A percentile compares a stretch with the other conserved stretches of the same genome.
These are phyloP conservation scores for Eupithecia vulgata DNA, from an alignment of 2,888 invertebrate species.

Conservation along the genomic window DNA sequence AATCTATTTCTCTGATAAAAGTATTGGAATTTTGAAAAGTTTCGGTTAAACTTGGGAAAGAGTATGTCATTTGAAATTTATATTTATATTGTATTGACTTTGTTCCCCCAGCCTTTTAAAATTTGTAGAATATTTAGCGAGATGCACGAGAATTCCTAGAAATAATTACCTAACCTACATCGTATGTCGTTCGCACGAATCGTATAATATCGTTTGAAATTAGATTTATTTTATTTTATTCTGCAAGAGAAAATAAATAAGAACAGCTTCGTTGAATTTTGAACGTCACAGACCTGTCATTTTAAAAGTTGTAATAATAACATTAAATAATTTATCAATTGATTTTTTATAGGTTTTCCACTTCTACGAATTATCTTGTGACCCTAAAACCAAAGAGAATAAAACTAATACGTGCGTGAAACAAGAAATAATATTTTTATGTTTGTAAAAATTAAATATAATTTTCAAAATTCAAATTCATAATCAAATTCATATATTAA, in stretches of 20 bases:
- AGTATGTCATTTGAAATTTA: background rate
- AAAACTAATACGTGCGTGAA: too few relatives aligned
- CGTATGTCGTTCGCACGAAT: background rate
- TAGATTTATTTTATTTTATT: background rate
- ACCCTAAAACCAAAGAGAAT: too few relatives aligned
- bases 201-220: background rate
- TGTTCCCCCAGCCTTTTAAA: too few relatives aligned
- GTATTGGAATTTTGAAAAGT: slow-evolving; percentile 25
- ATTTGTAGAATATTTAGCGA: background rate
- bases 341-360: background rate
- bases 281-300: background rate
- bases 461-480: too few relatives aligned
- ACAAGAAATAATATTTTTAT: too few relatives aligned
- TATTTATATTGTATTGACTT: background rate
- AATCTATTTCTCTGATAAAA: slow-evolving; percentile 30
- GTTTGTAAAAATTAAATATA: too few relatives aligned
- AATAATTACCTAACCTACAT: background rate
- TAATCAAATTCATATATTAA: too few relatives aligned
- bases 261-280: background rate
- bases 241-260: background rate
- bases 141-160: background rate
- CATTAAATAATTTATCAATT: background rate
- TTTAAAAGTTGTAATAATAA: background rate
- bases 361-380: background rate
- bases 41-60: background rate